Base-by-base conservation (phyloP, 2,888 invertebrate species). In the Nymphalis c-album region DNA sequence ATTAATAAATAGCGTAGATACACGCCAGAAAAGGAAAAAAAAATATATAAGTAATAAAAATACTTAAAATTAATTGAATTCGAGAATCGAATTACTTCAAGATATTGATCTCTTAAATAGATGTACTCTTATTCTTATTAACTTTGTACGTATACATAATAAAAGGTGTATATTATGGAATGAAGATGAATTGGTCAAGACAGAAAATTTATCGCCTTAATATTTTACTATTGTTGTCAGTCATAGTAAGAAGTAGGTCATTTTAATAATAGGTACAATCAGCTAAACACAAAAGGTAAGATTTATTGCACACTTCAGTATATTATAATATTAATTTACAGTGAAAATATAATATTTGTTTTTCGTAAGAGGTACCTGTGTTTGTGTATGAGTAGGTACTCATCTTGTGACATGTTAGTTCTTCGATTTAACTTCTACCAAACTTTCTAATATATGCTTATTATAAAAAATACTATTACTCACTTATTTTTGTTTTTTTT, bases 221-320 rank as follows among this genome's bases (percentile, higher is more conserved):
- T 22, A 60, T 59, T 59, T 45, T 45, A 59, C 60, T 60, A 60
- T 60, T 47, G 60, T 18, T 16, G 60, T 47, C 8, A 60, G 57
- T 8, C 18, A 35, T 55, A 31, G 17, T 57, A 57, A 57, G 13
- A 57, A 57, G 35, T 57, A 40, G 40, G 57, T 57, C 57, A 57
- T 57, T 57, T 40, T 18, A 4, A 57, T 8, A 40, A 40, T 18
- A 31, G 26, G 31, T 55, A 55, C 31, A 55, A 55, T 26, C 26
- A 17, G 8, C 26, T 17, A 55, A 16, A 26, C 20, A 55, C 10
- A 31, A 55, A n/a, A 55, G 31, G 26, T 55, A n/a, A 8, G 8
- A 31, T 35, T 48, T 48, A 48, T 48, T n/a, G n/a, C 17, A n/a
- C 26, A n/a, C 17, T 48, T n/a, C 17, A 40, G 40, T 13, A 10